Conservation (phyloP, 2,113 vertebrate genomes). For the Nannospalax galili region DNA sequence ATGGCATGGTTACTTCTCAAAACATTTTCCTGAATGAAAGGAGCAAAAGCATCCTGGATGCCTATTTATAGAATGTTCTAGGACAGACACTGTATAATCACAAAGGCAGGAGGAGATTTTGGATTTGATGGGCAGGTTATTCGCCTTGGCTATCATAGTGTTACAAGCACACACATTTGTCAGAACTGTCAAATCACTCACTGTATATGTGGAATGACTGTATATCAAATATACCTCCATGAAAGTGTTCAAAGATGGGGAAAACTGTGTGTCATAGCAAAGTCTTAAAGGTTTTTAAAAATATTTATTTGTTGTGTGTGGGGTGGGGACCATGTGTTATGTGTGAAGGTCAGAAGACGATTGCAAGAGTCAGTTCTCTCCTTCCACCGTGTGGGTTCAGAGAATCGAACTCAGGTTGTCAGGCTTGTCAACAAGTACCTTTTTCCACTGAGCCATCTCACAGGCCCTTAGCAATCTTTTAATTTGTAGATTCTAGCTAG, state of each 20-base stretch:
- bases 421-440: not conserved
- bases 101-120: not conserved
- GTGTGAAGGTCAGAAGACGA: too few species aligned
- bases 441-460: too few species aligned
- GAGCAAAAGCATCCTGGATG: fast-evolving
- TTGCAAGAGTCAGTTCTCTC: not conserved
- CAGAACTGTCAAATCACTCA: not conserved
- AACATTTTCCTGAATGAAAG: not conserved
- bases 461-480: not conserved
- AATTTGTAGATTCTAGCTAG: not conserved
- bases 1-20: too few species aligned
- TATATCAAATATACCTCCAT: too few species aligned
- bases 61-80: too few species aligned
- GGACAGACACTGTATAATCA: not conserved
- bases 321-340: too few species aligned
- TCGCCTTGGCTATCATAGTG: not conserved
- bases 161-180: fast-evolving
- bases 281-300: not conserved
- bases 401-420: not conserved
- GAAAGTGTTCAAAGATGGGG: too few species aligned
- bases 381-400: not conserved
- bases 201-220: too few species aligned
- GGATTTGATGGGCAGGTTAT: fast-evolving
- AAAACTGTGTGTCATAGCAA: fast-evolving
- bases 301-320: not conserved